These are phyloP conservation scores for Pristionchus arcanus DNA, from an alignment of 2,888 invertebrate genomes.

Conservation along the genomic window DNA sequence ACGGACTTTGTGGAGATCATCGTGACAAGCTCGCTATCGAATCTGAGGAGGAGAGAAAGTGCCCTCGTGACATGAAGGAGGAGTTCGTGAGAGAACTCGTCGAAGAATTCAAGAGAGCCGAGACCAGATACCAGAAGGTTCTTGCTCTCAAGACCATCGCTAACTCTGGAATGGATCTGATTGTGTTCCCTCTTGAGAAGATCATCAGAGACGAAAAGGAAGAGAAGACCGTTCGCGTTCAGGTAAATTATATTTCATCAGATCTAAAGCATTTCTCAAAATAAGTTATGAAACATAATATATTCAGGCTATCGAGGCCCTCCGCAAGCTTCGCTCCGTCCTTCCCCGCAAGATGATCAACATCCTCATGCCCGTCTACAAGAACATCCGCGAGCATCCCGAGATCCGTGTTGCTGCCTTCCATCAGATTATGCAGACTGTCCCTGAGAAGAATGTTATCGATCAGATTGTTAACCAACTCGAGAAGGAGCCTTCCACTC, in stretches of 20 bases:
- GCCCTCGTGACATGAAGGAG: constrained; percentile 64
- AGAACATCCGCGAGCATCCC: constrained; percentile 68
- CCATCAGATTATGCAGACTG: constrained; percentile 69
- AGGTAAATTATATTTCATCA: not conserved
- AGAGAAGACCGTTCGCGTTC: constrained; percentile 66
- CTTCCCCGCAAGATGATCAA: constrained; percentile 71
- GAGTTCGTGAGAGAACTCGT: constrained; percentile 62
- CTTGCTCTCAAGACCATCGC: constrained; percentile 75
- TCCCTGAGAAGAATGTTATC: constrained; percentile 68
- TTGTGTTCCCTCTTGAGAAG: constrained; percentile 73
- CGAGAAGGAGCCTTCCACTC: constrained; percentile 67
- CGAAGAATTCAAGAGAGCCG: constrained; percentile 63
- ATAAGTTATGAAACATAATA: too few species aligned
- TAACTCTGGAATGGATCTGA: constrained; percentile 75
- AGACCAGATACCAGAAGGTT: constrained; percentile 70
- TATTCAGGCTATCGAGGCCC: constrained; percentile 72
- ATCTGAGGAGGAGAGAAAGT: constrained; percentile 9
- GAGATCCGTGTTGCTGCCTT: constrained; percentile 73
- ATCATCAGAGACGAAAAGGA: constrained; percentile 71
- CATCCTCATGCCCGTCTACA: constrained; percentile 74
- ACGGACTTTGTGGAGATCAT: constrained; percentile 71
- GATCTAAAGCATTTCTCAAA: too few species aligned
- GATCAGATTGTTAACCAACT: constrained; percentile 69
- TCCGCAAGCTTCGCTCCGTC: constrained; percentile 64
- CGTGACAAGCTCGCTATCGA: constrained; percentile 51